Conservation (phyloP, 2,888 invertebrate species). For the Sylvicola cinctus region DNA sequence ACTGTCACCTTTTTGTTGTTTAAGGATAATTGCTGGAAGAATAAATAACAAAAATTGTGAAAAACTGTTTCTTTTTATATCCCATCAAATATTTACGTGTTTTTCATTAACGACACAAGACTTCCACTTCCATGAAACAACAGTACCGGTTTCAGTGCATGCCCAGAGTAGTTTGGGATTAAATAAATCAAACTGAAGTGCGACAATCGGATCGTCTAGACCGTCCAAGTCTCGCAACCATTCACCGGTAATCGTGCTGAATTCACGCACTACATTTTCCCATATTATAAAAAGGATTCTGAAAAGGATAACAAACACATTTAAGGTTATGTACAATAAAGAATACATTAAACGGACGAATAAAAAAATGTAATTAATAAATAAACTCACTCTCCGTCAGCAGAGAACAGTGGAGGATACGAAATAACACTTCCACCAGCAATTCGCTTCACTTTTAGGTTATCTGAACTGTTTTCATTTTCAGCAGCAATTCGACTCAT, state of each 20-base stretch:
- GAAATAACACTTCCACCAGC: conserved; percentile 40
- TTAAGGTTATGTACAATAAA: conserved; percentile 2
- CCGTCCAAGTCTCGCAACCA: conserved; percentile 34
- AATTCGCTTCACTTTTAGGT: conserved; percentile 30
- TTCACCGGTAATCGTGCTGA: conserved; percentile 42
- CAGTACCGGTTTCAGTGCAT: conserved; percentile 32
- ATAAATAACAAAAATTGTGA: too few relatives aligned
- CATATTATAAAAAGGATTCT: conserved; percentile 40
- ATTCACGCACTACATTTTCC: conserved; percentile 36
- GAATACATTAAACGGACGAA: conserved; percentile 1
- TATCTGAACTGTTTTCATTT: conserved; percentile 12
- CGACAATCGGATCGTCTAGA: conserved; percentile 28
- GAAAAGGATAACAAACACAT: conserved; percentile 9
- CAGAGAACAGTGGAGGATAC: conserved; percentile 38
- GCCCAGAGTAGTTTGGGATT: conserved; percentile 28
- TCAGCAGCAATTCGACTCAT: neutral
- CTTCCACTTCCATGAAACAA: conserved; percentile 40
- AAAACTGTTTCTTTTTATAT: too few relatives aligned
- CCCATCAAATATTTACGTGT: conserved; percentile 18
- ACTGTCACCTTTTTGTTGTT: too few relatives aligned
- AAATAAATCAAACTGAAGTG: conserved; percentile 27
- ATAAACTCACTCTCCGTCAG: conserved; percentile 36
- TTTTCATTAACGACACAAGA: conserved; percentile 28
- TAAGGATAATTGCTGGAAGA: too few relatives aligned
- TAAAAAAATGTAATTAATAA: conserved; percentile 1